Base-by-base conservation (phyloP, 2,888 invertebrate genomes). In the Sarcophaga variegata region DNA sequence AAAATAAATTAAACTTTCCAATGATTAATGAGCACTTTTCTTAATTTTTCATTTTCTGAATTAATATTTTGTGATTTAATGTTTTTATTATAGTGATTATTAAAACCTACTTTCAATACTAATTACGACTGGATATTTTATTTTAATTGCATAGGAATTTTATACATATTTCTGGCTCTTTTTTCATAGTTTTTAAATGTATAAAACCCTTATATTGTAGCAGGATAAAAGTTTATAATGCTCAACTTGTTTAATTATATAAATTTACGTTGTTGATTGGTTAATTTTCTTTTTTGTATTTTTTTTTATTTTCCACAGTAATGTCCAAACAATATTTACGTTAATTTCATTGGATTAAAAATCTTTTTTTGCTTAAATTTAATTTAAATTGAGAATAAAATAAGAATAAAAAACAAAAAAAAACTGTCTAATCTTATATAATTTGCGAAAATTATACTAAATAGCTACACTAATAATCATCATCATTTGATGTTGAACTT, bases 401-500 rank as follows among this genome's bases (percentile, higher is more conserved):
- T 37, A 37, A 37, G 37, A 2, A 2, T 37, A 37, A 66, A 64
- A 25, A 70, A 14, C 6, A 71, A 27, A 71, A 27, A 60, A 37
- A 62, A 72, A 63, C 25, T 79, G 20, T 49, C 64, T 83, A 72
- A 79, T 74, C 14, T 83, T 67, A 77, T 49, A 2, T 62, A 77
- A 60, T 62, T 60, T 27, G 66, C 20, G 72, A 86, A 14, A 63
- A 81, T 74, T 83, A 81, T 78, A 69, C 81, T 87, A 79, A 75
- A 76, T 54, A 64, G 62, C 79, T 79, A 81, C 59, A 22, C 59
- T 87, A 81, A 75, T 87, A 81, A 75, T 81, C 64, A 81, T 82
- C 76, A 85, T 71, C 76, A 79, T 20, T 81, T 37, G 81, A 76
- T 20, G 72, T 25, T 54, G 82, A 83, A 86, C 20, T 66, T 14